Evolutionary conservation across 2,113 vertebrate species (phyloP), one percentile per base, ranked within the genome.

Genomic region (Hemichromis elongatus): DNA sequence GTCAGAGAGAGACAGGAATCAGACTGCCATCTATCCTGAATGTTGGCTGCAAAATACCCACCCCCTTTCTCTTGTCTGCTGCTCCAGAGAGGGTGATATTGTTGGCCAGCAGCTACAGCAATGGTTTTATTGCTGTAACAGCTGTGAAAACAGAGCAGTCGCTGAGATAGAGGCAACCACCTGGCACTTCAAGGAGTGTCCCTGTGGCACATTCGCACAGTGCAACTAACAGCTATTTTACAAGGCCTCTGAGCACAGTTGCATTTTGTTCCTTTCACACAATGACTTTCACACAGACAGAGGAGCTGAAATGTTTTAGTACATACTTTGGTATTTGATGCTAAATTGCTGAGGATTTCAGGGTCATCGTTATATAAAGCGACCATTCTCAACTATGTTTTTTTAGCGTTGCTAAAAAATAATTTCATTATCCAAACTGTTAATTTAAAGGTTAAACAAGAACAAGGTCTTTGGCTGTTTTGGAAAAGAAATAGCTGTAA

Each of bases 51-150:
- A 75, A 75, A 3, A 33, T n/a, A 75, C 12, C 18, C 6, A 52
- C 6, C 45, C 26, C 26, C 26, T 50, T 50, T 54, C 45, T 87
- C 42, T 50, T 37, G 79, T 89, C 70, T 77, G 81, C 61, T 78
- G 77, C 54, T 82, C 50, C 54, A 66, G 42, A 80, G 37, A 77
- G 66, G 35, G 12, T 68, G 84, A 85, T 82, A 26, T 53, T 86
- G 40, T 77, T 89, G 73, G 79, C 78, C 70, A 33, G 70, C 79
- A 79, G 61, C 40, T 42, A 63, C 54, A 45, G 50, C 24, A 81
- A 81, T n/a, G 68, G 10, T 83, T 82, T 87, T 73, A 63, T 42
- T 83, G 56, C 45, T 85, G 53, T 55, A 85, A 77, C 82, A 91
- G 90, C 85, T 75, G 70, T 75, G 42, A 52, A 75, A 75, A 52